Percentiles rank a stretch among this genome's conserved stretches.
Evolutionary conservation across 92 coral and sea anemone genomes (phyloP).

Genomic region (Zoanthus sociatus): DNA sequence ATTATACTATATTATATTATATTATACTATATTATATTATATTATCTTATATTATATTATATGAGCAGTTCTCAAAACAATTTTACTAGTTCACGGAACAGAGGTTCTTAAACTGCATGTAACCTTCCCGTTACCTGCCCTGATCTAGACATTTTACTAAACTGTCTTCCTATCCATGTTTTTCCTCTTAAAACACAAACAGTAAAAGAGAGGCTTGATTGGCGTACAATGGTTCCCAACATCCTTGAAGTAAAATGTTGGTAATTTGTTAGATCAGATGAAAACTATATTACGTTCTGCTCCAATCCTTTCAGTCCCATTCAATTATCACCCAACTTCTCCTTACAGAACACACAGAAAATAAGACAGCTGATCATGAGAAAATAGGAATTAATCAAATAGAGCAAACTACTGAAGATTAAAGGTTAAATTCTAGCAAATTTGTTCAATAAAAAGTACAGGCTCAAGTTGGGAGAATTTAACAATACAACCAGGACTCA

Average conservation of each 20-base stretch:
- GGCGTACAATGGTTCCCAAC: not conserved
- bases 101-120: not conserved
- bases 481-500: too few species aligned
- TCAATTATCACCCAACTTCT: too few species aligned
- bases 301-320: too few species aligned
- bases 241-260: not conserved
- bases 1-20: too few species aligned
- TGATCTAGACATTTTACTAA: not conserved
- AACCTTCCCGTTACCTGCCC: slow-evolving; percentile 4
- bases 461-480: too few species aligned
- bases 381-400: too few species aligned
- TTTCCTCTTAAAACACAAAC: slow-evolving; percentile 11
- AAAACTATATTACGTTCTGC: not conserved
- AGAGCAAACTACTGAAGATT: too few species aligned
- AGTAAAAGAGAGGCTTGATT: slow-evolving; percentile 20
- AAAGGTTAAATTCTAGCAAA: too few species aligned
- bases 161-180: slow-evolving; percentile 12
- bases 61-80: not conserved
- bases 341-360: not conserved
- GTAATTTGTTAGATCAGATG: not conserved
- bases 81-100: not conserved
- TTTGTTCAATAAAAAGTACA: too few species aligned
- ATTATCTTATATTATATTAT: too few species aligned
- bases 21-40: too few species aligned
- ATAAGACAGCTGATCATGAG: too few species aligned